Percentiles rank a stretch among this genome's conserved stretches.
Conservation (phyloP, 2,888 invertebrate species). For the Notocelia uddmanniana region DNA sequence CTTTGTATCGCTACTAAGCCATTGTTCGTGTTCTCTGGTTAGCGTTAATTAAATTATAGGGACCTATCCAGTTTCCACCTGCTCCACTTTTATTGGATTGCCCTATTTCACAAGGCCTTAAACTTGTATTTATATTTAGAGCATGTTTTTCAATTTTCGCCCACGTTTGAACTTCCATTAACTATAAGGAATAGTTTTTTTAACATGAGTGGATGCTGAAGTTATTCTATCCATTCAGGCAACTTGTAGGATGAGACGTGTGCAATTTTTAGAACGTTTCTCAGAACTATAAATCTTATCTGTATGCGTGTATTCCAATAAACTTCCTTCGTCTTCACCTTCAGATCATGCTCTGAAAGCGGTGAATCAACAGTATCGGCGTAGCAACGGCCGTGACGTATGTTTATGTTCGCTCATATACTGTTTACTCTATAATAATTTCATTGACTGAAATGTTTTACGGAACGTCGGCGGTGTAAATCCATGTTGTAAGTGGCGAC, state of each 20-base stretch:
- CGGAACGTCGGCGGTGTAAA: conserved; percentile 53
- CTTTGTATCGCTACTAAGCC: conserved; percentile 33
- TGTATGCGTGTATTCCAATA: conserved; percentile 72
- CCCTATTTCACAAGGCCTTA: conserved; percentile 34
- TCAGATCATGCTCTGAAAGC: conserved; percentile 66
- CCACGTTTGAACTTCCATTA: background rate
- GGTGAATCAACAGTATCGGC: conserved; percentile 70
- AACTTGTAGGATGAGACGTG: conserved; percentile 58
- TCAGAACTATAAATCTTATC: conserved; percentile 79
- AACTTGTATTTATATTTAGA: conserved; percentile 21
- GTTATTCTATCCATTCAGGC: conserved; percentile 15
- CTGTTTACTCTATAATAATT: conserved; percentile 79
- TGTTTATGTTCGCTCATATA: conserved; percentile 76
- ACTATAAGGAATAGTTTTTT: background rate
- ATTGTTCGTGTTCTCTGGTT: conserved; percentile 33
- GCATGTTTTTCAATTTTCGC: background rate
- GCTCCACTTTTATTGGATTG: conserved; percentile 42
- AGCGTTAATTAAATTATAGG: conserved; percentile 42
- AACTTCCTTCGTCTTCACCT: conserved; percentile 79
- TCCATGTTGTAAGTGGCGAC: conserved; percentile 45
- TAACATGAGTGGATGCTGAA: conserved; percentile 5
- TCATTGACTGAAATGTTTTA: conserved; percentile 77
- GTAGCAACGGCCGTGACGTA: conserved; percentile 76
- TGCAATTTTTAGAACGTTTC: conserved; percentile 77
- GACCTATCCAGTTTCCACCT: conserved; percentile 44